A percentile compares a stretch with the other conserved stretches of the same genome.
Evolutionary conservation across 2,113 vertebrate species (phyloP).

Genomic region (Gallinago undulata): DNA sequence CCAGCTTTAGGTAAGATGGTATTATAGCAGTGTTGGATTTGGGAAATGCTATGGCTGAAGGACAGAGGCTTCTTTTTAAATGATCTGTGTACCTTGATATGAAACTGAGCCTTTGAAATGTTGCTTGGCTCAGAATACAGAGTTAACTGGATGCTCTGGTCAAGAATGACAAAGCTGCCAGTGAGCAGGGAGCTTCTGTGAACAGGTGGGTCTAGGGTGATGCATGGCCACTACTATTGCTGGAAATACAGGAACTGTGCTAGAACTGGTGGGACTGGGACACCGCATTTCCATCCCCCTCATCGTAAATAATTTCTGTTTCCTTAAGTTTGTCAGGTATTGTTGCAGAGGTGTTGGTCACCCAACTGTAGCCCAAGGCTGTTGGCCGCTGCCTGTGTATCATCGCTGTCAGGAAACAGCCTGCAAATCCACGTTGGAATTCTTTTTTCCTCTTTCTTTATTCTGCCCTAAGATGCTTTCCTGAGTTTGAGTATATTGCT

Average conservation of each 20-base stretch:
- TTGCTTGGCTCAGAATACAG: background rate
- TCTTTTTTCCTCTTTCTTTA: background rate
- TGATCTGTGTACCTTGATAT: background rate
- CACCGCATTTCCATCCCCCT: background rate
- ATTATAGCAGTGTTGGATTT: background rate
- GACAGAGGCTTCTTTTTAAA: background rate
- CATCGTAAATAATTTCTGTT: background rate
- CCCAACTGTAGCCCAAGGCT: background rate
- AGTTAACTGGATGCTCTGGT: background rate
- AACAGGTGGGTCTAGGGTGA: background rate
- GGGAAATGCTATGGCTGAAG: background rate
- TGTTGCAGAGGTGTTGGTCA: background rate
- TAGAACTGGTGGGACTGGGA: background rate
- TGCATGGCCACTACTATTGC: background rate
- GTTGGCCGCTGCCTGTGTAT: background rate
- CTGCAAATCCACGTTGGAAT: background rate
- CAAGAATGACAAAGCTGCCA: background rate
- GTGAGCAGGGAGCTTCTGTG: background rate
- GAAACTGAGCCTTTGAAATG: background rate
- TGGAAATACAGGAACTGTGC: background rate
- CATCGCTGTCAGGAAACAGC: background rate
- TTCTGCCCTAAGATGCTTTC: background rate
- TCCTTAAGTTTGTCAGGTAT: background rate
- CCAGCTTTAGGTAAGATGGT: slow-evolving; percentile 91
- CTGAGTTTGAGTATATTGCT: background rate